Conservation (phyloP, 2,113 vertebrate species). For the Cygnus buccinator region DNA sequence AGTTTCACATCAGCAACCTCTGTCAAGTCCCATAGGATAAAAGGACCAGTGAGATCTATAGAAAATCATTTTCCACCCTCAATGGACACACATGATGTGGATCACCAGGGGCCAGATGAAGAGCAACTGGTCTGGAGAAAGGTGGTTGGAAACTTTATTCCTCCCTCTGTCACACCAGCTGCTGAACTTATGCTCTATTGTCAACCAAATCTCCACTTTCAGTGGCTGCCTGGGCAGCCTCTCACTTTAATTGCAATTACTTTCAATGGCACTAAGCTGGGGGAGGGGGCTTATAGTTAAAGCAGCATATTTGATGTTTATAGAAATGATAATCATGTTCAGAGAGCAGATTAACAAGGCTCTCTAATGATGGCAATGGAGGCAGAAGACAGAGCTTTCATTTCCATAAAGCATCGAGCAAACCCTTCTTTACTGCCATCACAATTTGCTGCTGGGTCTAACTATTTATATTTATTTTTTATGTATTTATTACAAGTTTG, state of each 20-base stretch:
- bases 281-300: background rate
- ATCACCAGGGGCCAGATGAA: background rate
- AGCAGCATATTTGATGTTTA: conserved; percentile 53
- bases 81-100: background rate
- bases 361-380: conserved; percentile 57
- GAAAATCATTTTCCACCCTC: background rate
- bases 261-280: conserved; percentile 44
- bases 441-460: conserved; percentile 68
- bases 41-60: background rate
- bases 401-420: conserved; percentile 65
- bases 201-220: background rate
- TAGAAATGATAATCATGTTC: conserved; percentile 43
- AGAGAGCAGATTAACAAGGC: conserved; percentile 61
- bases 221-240: background rate
- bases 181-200: conserved; percentile 16
- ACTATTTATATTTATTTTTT: conserved; percentile 71
- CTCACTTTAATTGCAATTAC: conserved; percentile 50
- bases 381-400: conserved; percentile 63
- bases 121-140: background rate
- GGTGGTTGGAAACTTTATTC: background rate
- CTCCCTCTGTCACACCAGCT: background rate
- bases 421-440: conserved; percentile 61
- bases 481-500: conserved; percentile 48
- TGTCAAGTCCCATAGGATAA: background rate
- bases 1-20: conserved; percentile 16